A percentile compares a stretch with the other conserved stretches of the same genome.
These are phyloP conservation scores for western clawed frog (Xenopus tropicalis) DNA, from an alignment of 2,113 vertebrate species.

Conservation along the genomic window DNA sequence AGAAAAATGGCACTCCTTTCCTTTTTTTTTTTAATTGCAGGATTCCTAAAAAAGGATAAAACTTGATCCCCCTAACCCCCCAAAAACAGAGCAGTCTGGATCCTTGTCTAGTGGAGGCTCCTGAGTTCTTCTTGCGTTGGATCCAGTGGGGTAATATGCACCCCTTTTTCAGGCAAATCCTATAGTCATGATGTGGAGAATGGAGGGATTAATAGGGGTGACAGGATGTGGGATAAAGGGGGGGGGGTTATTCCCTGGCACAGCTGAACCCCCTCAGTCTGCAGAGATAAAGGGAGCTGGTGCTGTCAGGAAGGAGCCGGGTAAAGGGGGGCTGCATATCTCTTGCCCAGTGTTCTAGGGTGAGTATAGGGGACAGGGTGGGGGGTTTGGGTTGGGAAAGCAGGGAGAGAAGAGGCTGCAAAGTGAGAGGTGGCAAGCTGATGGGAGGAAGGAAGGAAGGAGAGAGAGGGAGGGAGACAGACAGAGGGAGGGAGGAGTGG, in stretches of 20 bases:
- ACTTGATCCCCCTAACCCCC: too few species aligned
- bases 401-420: slow-evolving; percentile 43
- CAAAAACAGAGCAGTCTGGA: not conserved
- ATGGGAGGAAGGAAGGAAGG: slow-evolving; percentile 45
- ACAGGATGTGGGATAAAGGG: not conserved
- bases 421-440: slow-evolving; percentile 45
- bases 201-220: slow-evolving; percentile 12
- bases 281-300: slow-evolving; percentile 20
- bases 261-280: slow-evolving; percentile 9
- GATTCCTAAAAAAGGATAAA: not conserved
- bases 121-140: slow-evolving; percentile 28
- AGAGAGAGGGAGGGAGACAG: slow-evolving; percentile 30
- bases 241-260: slow-evolving; percentile 18
- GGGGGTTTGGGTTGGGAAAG: slow-evolving; percentile 28
- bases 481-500: slow-evolving; percentile 35
- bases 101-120: slow-evolving; percentile 17
- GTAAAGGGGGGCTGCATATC: slow-evolving; percentile 28
- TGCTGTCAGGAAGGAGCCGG: slow-evolving; percentile 12
- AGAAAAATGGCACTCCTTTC: not conserved
- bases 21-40: slow-evolving; percentile 11
- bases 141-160: slow-evolving; percentile 11
- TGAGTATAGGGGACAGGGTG: slow-evolving; percentile 20
- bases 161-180: slow-evolving; percentile 14
- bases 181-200: slow-evolving; percentile 19
- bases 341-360: slow-evolving; percentile 23